A percentile compares a stretch with the other conserved stretches of the same genome.
Evolutionary conservation across 2,888 invertebrate species (phyloP).

Genomic region (Dynastes hyllus): DNA sequence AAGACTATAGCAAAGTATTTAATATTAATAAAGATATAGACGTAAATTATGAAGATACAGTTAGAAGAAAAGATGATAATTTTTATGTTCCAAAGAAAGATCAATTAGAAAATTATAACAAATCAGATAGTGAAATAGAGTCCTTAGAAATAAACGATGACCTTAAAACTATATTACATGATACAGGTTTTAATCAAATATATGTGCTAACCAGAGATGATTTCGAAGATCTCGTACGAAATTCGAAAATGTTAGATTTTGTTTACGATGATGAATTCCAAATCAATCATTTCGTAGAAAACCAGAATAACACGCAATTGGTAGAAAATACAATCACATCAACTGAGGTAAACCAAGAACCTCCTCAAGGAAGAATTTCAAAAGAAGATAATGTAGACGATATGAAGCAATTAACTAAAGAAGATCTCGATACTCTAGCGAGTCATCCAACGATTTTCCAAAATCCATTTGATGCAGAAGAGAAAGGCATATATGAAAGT

Average conservation of each 20-base stretch:
- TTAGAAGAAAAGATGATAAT: constrained; percentile 6
- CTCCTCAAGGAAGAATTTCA: constrained; percentile 47
- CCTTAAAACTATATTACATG: constrained; percentile 3
- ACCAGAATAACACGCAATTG: neutral
- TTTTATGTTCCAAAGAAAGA: neutral
- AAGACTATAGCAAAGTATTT: constrained; percentile 7
- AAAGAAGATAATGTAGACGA: constrained; percentile 54
- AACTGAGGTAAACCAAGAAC: neutral
- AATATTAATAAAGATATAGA: neutral
- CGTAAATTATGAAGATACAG: neutral
- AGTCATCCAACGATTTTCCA: constrained; percentile 61
- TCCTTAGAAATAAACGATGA: constrained; percentile 55
- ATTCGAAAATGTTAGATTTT: constrained; percentile 22
- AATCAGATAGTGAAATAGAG: constrained; percentile 11
- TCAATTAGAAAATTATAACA: neutral
- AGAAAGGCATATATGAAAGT: constrained; percentile 44
- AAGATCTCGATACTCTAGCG: constrained; percentile 63
- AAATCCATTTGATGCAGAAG: constrained; percentile 54
- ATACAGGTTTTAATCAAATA: constrained; percentile 32
- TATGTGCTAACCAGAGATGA: constrained; percentile 33
- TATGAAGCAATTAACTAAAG: constrained; percentile 61
- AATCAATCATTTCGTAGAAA: neutral
- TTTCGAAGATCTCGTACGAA: constrained; percentile 20
- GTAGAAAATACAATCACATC: neutral
- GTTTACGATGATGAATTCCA: constrained; percentile 13